Evolutionary conservation across 1,140 invertebrate species (phyloP).

Genomic region (Pygmarrhopalites habei): DNA sequence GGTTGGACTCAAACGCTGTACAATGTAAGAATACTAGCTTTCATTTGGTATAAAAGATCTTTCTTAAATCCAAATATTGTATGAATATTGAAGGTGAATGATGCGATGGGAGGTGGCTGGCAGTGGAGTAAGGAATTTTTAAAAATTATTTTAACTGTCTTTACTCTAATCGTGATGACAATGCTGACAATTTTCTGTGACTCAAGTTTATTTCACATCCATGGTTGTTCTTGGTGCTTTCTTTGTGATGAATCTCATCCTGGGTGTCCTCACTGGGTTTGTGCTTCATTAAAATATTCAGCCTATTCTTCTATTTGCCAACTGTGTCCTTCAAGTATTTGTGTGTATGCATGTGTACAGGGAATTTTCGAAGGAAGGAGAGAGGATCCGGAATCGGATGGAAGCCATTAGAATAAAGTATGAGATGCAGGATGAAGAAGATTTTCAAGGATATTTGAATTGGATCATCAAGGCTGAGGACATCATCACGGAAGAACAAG

Average conservation of each 20-base stretch:
- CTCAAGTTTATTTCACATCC: conserved; percentile 96
- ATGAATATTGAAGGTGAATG: conserved; percentile 65
- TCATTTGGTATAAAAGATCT: too few relatives aligned
- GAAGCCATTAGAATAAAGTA: conserved; percentile 97
- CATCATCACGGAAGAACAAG: not conserved
- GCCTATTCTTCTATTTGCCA: not conserved
- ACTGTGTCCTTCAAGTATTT: too few relatives aligned
- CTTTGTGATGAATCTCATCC: conserved; percentile 99
- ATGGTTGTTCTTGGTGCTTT: conserved; percentile 98
- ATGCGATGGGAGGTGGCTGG: conserved; percentile 92
- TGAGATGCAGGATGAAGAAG: conserved; percentile 97
- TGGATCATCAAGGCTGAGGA: not conserved
- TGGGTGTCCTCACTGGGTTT: conserved; percentile 98
- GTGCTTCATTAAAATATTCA: not conserved
- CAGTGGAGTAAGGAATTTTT: too few relatives aligned
- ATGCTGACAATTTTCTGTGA: too few relatives aligned
- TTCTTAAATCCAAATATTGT: too few relatives aligned
- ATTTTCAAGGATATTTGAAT: conserved; percentile 83
- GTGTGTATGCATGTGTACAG: too few relatives aligned
- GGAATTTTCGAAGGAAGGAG: conserved; percentile 99
- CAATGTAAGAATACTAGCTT: conserved; percentile 58
- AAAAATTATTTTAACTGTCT: not conserved
- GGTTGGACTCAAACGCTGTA: conserved; percentile 97
- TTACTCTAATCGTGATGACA: too few relatives aligned
- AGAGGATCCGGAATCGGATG: conserved; percentile 95